Evolutionary conservation across 2,888 invertebrate genomes (phyloP).

Genomic region (Lordiphosa andalusiaca): DNA sequence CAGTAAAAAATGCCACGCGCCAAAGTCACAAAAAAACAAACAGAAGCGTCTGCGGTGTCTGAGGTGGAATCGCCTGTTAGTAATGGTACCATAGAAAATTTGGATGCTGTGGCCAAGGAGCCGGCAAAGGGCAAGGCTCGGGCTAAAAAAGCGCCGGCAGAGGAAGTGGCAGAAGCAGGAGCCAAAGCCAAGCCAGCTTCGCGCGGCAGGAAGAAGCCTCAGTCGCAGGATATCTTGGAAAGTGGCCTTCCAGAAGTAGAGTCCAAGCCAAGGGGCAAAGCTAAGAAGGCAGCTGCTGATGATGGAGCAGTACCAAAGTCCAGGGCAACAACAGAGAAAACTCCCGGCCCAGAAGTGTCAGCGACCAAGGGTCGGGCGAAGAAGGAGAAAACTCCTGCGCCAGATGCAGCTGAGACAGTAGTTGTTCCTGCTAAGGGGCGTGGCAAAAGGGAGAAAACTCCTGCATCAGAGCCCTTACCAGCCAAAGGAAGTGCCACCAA

Average conservation of each 20-base stretch:
- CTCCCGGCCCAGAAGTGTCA: not conserved
- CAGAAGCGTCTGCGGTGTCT: slow-evolving; percentile 19
- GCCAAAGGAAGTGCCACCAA: slow-evolving; percentile 34
- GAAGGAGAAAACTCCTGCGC: slow-evolving; percentile 28
- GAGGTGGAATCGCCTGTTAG: slow-evolving; percentile 10
- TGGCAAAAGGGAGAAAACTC: no score
- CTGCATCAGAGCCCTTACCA: slow-evolving; percentile 1
- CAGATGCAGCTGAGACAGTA: slow-evolving; percentile 5
- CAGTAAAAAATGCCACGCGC: slow-evolving; percentile 58
- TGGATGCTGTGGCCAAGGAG: slow-evolving; percentile 17
- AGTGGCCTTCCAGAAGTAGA: slow-evolving; percentile 9
- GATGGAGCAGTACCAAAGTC: slow-evolving; percentile 6
- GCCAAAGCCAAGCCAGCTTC: slow-evolving; percentile 13
- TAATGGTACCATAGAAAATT: slow-evolving; percentile 26
- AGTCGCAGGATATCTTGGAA: slow-evolving; percentile 18
- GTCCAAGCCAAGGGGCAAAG: slow-evolving; percentile 35
- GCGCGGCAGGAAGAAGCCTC: slow-evolving; percentile 36
- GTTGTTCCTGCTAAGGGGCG: slow-evolving; percentile 2
- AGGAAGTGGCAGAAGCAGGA: slow-evolving; percentile 10
- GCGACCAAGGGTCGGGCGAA: slow-evolving; percentile 17
- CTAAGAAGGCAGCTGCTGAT: slow-evolving; percentile 31
- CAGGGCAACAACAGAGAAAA: slow-evolving; percentile 7
- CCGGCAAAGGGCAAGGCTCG: slow-evolving; percentile 51
- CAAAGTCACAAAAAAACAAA: slow-evolving; percentile 49
- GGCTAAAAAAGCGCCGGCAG: slow-evolving; percentile 35